These are phyloP conservation scores for Lissonota sp. DNA, from an alignment of 2,888 invertebrate species.

Conservation along the genomic window DNA sequence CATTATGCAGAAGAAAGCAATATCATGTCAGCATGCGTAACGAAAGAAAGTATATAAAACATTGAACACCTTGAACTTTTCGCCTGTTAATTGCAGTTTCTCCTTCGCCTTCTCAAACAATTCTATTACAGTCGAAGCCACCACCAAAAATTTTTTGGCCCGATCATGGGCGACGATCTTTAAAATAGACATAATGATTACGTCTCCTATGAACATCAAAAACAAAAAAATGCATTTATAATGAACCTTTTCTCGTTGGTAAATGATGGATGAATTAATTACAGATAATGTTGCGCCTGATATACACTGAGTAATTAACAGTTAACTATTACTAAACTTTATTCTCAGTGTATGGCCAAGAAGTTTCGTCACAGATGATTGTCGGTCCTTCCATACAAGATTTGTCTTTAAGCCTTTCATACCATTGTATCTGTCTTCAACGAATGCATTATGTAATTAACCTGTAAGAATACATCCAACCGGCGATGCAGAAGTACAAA, in stretches of 20 bases:
- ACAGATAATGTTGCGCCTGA: neutral
- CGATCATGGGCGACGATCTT: slow-evolving; percentile 16
- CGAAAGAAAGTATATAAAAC: neutral
- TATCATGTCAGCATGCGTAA: neutral
- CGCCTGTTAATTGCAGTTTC: slow-evolving; percentile 5
- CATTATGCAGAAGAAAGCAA: too few species aligned
- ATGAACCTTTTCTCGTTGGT: too few species aligned
- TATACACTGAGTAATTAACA: neutral
- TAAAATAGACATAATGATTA: slow-evolving; percentile 1
- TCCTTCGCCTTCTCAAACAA: slow-evolving; percentile 3
- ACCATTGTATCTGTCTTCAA: neutral
- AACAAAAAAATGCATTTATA: too few species aligned
- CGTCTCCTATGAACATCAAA: neutral
- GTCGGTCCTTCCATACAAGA: neutral
- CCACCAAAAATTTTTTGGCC: neutral
- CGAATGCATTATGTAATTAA: too few species aligned
- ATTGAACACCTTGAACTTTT: slow-evolving; percentile 5
- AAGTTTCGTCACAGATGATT: neutral
- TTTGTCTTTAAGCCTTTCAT: neutral
- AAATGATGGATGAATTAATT: too few species aligned
- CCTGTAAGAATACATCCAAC: too few species aligned
- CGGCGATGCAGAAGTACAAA: too few species aligned
- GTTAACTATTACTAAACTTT: neutral
- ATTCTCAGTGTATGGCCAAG: neutral
- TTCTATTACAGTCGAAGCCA: neutral